Base-by-base conservation (phyloP, 2,888 invertebrate species). In the Eilema sororculum region DNA sequence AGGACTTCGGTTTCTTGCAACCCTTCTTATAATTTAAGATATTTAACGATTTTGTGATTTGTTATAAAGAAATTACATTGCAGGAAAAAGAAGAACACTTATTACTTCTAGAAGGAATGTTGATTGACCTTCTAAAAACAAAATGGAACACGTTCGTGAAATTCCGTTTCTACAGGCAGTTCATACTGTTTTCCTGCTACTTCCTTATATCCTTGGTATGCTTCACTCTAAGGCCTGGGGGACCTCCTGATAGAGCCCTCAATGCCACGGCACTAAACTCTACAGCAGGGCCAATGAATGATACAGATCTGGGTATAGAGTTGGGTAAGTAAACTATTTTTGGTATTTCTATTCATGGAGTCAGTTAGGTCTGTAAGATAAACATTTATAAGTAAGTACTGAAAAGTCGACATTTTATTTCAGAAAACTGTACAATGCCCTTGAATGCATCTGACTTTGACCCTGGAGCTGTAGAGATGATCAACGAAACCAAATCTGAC, bases 61-160 rank as follows among this genome's bases (percentile, higher is more conserved):
- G 1, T n/a, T 13, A 10, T 16, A 9, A 22, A 6, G 61, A 70
- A 20, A 5, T 60, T 52, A 20, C 68, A 79, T 94, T 95, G 63
- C 86, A 99, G 99, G 99, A 99, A 86, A 98, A 98, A 94, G 97
- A 98, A 81, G 98, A 98, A 86, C 99, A 99, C 94, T 95, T 99
- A 83, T 99, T 99, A 83, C 96, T 99, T 68, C 96, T 99, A 95
- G 99, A 99, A 89, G 99, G 99, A 0, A 97, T 99, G 81, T 94
- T 99, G 62, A 98, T 99, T 25, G 99, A 99, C 90, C 96, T 99
- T 22, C 93, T 99, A 16, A 97, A 99, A 88, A 99, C 99, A 4
- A 99, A 99, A 95, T 99, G 99, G 99, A 98, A 99, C 85, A 98
- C 99, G 0, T 99, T 99, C 90, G 99, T 99, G 2, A 98, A 98